Conservation (phyloP, 2,888 invertebrate species). For the Brachypalpus laphriformis region DNA sequence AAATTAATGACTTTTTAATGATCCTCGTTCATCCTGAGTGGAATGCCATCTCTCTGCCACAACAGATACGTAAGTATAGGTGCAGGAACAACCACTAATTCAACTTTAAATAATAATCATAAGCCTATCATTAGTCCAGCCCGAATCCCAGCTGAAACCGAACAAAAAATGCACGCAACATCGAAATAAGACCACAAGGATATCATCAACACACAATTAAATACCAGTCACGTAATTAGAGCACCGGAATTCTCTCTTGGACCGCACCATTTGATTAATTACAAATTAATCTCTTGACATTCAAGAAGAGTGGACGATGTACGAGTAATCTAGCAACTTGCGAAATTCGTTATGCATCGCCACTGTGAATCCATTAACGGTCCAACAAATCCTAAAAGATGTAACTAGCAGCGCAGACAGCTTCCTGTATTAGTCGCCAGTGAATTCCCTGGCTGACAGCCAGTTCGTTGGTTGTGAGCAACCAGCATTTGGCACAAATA, state of each 20-base stretch:
- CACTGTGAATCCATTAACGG: slow-evolving; percentile 41
- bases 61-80: slow-evolving; percentile 32
- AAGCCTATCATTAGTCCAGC: slow-evolving; percentile 59
- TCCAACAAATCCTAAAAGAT: slow-evolving; percentile 50
- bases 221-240: slow-evolving; percentile 60
- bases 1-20: slow-evolving; percentile 71
- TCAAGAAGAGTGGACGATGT: slow-evolving; percentile 24
- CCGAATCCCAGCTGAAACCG: slow-evolving; percentile 41
- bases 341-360: neutral
- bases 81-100: slow-evolving; percentile 64
- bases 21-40: slow-evolving; percentile 44
- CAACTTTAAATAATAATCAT: slow-evolving; percentile 66
- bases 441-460: slow-evolving; percentile 33
- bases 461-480: slow-evolving; percentile 5
- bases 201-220: slow-evolving; percentile 61
- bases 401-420: slow-evolving; percentile 49
- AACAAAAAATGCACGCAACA: slow-evolving; percentile 60
- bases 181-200: slow-evolving; percentile 56
- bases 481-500: slow-evolving; percentile 51
- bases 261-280: slow-evolving; percentile 62
- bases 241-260: slow-evolving; percentile 20
- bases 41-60: slow-evolving; percentile 17
- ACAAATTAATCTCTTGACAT: slow-evolving; percentile 57
- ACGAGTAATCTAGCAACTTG: slow-evolving; percentile 39
- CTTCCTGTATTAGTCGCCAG: slow-evolving; percentile 53